phyloP scores from a whole-genome alignment of 2,797 vertebrate genomes.

The Tenualosa thibaudeaui region DNA sequence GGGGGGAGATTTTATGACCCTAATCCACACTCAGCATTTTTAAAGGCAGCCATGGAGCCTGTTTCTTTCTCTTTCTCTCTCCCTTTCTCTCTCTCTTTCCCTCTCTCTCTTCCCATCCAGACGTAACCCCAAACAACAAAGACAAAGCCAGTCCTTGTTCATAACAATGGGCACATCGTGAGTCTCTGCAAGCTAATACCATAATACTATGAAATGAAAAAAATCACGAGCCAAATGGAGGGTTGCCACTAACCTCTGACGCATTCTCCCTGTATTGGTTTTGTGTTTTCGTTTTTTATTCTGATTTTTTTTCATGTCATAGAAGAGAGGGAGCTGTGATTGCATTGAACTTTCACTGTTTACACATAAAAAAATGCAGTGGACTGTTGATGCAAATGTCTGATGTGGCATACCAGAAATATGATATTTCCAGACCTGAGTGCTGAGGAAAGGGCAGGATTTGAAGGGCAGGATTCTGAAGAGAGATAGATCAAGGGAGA shows the following conservation, averaged over 20 bases:
- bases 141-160: slow-evolving; percentile 22
- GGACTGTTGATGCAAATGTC: not conserved
- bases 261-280: not conserved
- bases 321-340: not conserved
- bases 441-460: not conserved
- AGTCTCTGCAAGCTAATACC: slow-evolving; percentile 17
- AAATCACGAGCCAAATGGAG: slow-evolving; percentile 4
- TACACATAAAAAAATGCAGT: not conserved
- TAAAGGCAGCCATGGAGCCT: slow-evolving; percentile 3
- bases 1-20: slow-evolving; percentile 18
- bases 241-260: not conserved
- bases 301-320: not conserved
- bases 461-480: not conserved
- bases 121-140: slow-evolving; percentile 22
- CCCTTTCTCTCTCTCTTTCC: not conserved
- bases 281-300: not conserved
- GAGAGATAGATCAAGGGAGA: not conserved
- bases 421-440: not conserved
- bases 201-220: slow-evolving; percentile 25
- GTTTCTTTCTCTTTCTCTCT: not conserved
- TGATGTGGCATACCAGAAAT: not conserved
- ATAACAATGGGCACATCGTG: slow-evolving; percentile 20
- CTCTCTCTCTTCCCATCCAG: not conserved
- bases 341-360: not conserved
- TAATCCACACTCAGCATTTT: slow-evolving; percentile 24